Percentiles rank a stretch among this genome's conserved stretches.
phyloP scores from a whole-genome alignment of 92 coral and sea anemone species.

The Epizoanthus stellaris region DNA sequence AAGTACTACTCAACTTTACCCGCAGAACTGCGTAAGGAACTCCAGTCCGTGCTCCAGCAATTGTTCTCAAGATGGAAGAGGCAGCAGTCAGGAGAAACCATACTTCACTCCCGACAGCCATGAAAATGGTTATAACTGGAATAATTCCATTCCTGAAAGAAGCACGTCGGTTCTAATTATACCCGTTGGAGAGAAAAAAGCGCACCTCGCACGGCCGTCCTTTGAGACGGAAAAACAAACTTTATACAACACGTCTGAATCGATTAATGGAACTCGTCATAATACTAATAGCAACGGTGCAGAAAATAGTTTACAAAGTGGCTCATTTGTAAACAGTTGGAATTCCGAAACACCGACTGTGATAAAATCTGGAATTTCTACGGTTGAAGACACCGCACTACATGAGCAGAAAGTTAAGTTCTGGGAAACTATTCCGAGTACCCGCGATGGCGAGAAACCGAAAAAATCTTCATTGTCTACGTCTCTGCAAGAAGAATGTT shows the following conservation, averaged over 20 bases:
- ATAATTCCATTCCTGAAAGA: constrained; percentile 58
- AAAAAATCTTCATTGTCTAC: background rate
- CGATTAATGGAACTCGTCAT: constrained; percentile 31
- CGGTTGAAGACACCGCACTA: background rate
- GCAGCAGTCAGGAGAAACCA: background rate
- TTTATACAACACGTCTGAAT: constrained; percentile 24
- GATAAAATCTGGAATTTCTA: background rate
- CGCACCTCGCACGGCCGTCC: constrained; percentile 19
- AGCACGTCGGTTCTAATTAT: constrained; percentile 72
- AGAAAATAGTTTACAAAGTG: constrained; percentile 42
- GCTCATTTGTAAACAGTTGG: constrained; percentile 26
- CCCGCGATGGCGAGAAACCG: background rate
- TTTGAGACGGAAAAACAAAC: constrained; percentile 72
- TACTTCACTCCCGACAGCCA: background rate
- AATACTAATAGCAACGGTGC: constrained; percentile 1
- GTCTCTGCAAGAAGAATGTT: background rate
- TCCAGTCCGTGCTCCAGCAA: background rate
- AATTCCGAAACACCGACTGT: background rate
- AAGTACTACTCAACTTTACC: background rate
- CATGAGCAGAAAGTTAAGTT: background rate
- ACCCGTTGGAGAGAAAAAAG: constrained; percentile 79
- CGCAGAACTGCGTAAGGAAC: background rate
- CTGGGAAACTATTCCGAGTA: background rate
- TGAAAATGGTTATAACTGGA: constrained; percentile 11
- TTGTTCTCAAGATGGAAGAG: background rate